phyloP scores from a whole-genome alignment of 2,888 invertebrate genomes.

The Toxonevra muliebris region DNA sequence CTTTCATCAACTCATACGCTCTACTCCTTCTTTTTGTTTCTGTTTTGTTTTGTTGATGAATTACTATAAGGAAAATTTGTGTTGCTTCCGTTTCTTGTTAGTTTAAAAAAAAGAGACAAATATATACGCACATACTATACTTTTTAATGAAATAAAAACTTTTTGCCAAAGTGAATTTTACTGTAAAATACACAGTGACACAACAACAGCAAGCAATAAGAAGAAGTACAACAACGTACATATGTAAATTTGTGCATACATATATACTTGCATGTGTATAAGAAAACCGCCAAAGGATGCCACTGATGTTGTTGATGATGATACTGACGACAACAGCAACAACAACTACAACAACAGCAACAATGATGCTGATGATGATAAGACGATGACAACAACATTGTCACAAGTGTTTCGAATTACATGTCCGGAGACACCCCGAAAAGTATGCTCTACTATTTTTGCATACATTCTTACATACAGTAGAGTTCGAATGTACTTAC shows the following conservation, averaged over 20 bases:
- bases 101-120: background rate
- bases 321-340: background rate
- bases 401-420: slow-evolving; percentile 64
- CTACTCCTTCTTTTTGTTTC: slow-evolving; percentile 1
- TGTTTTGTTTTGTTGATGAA: slow-evolving; percentile 51
- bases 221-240: background rate
- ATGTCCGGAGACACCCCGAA: slow-evolving; percentile 28
- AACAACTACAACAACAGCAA: slow-evolving; percentile 35
- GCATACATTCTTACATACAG: background rate
- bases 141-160: slow-evolving; percentile 58
- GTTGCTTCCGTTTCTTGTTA: slow-evolving; percentile 14
- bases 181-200: slow-evolving; percentile 43
- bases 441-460: slow-evolving; percentile 48
- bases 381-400: slow-evolving; percentile 44
- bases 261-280: background rate
- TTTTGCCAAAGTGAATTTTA: slow-evolving; percentile 57
- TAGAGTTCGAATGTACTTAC: background rate
- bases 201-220: background rate
- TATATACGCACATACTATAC: background rate
- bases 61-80: slow-evolving; percentile 41
- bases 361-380: slow-evolving; percentile 29
- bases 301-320: background rate
- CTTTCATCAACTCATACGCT: slow-evolving; percentile 25
- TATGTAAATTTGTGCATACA: background rate
- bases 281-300: slow-evolving; percentile 37